These are phyloP conservation scores for Leuciscus idus DNA, from an alignment of 2,113 vertebrate species.

Conservation along the genomic window DNA sequence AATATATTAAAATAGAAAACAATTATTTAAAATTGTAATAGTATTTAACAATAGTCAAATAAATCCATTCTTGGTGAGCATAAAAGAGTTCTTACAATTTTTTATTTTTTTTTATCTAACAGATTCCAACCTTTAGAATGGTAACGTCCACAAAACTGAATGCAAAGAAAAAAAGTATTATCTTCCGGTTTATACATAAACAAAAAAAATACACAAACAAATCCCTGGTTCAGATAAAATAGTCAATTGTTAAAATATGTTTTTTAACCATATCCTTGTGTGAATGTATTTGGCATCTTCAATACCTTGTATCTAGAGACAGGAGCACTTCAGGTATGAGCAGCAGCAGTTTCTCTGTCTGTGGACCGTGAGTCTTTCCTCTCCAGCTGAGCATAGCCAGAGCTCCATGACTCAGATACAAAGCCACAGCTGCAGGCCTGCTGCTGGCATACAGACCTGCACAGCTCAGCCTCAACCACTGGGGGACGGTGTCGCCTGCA, in stretches of 20 bases:
- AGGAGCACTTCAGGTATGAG: slow-evolving; percentile 80
- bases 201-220: neutral
- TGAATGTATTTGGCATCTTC: neutral
- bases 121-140: neutral
- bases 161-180: neutral
- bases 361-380: slow-evolving; percentile 68
- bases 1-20: neutral
- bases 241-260: neutral
- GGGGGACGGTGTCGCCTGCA: slow-evolving; percentile 62
- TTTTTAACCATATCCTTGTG: neutral
- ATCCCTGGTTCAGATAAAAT: neutral
- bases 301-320: slow-evolving; percentile 83
- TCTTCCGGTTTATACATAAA: neutral
- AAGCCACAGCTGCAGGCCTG: slow-evolving; percentile 68
- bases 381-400: slow-evolving; percentile 93
- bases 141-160: neutral
- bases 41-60: neutral
- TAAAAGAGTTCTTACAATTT: neutral
- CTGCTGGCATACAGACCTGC: slow-evolving; percentile 67
- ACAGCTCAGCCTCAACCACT: slow-evolving; percentile 81
- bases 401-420: slow-evolving; percentile 90
- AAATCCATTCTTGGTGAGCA: neutral
- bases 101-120: neutral
- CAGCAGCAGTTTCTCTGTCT: slow-evolving; percentile 81
- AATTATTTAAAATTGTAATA: neutral